These are phyloP conservation scores for Prunella strophiata DNA, from an alignment of 2,797 vertebrate species.

Conservation along the genomic window DNA sequence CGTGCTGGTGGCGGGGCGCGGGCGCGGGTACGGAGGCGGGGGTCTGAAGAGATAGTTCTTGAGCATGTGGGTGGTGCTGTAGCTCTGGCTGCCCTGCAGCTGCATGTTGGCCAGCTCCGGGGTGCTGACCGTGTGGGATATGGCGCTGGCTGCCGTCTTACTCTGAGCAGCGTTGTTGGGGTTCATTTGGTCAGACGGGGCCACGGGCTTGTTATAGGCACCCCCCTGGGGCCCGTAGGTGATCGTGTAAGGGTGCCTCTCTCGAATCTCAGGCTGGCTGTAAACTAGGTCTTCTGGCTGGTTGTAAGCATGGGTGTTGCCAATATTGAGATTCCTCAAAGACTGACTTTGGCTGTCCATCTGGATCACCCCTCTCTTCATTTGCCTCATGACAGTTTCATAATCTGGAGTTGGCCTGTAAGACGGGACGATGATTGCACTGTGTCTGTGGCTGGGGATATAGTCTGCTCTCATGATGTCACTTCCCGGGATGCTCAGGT, in stretches of 20 bases:
- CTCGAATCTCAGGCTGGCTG: constrained; percentile 94
- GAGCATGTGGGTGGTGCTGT: constrained; percentile 83
- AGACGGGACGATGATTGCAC: constrained; percentile 94
- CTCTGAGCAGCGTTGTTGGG: constrained; percentile 69
- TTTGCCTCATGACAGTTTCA: constrained; percentile 93
- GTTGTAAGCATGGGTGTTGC: constrained; percentile 90
- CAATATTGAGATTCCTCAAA: constrained; percentile 93
- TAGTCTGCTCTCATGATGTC: constrained; percentile 95
- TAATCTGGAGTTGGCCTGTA: constrained; percentile 96
- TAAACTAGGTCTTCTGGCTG: constrained; percentile 92
- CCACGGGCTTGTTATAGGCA: constrained; percentile 83
- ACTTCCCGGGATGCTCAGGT: constrained; percentile 91
- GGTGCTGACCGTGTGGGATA: constrained; percentile 96
- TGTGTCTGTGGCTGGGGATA: constrained; percentile 93
- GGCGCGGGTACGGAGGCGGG: constrained; percentile 89
- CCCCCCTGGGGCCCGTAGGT: constrained; percentile 80
- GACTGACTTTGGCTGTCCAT: constrained; percentile 92
- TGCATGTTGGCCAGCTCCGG: constrained; percentile 93
- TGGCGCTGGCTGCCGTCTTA: constrained; percentile 81
- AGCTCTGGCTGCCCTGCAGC: constrained; percentile 80
- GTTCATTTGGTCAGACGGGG: constrained; percentile 82
- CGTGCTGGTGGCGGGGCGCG: constrained; percentile 94
- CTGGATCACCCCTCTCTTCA: constrained; percentile 84
- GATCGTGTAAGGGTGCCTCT: constrained; percentile 84
- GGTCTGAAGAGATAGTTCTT: constrained; percentile 90